Evolutionary conservation across 2,888 invertebrate species (phyloP).

Genomic region (Pimpla rufipes): DNA sequence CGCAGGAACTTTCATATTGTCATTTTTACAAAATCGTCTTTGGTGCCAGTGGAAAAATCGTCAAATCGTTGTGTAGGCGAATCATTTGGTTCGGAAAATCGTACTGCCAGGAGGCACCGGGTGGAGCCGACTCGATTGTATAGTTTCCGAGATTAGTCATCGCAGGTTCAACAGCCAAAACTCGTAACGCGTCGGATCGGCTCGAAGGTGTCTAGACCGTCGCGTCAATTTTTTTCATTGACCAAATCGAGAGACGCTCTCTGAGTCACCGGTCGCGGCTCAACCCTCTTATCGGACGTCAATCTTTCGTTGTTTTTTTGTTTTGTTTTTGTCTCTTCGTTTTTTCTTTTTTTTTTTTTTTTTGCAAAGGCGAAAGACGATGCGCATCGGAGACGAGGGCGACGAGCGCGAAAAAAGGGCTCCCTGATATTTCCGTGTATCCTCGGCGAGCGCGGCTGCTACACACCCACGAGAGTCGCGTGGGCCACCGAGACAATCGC

Average conservation of each 20-base stretch:
- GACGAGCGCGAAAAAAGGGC: conserved; percentile 56
- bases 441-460: conserved; percentile 55
- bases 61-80: too few relatives aligned
- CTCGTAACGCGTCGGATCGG: not conserved
- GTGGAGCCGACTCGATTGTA: too few relatives aligned
- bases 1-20: too few relatives aligned
- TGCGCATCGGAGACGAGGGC: conserved; percentile 20
- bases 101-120: too few relatives aligned
- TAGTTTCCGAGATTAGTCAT: too few relatives aligned
- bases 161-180: too few relatives aligned
- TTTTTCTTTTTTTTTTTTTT: conserved; percentile 24
- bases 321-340: conserved; percentile 25
- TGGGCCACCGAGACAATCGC: conserved; percentile 84
- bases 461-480: conserved; percentile 80
- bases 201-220: conserved; percentile 2
- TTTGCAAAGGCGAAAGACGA: conserved; percentile 30
- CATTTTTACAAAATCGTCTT: too few relatives aligned
- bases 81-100: too few relatives aligned
- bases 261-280: conserved; percentile 57
- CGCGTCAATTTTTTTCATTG: conserved; percentile 18
- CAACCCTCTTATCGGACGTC: conserved; percentile 55
- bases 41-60: too few relatives aligned
- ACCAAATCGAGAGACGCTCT: conserved; percentile 28
- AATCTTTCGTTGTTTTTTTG: conserved; percentile 46
- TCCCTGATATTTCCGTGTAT: conserved; percentile 66